Percentiles rank a stretch among this genome's conserved stretches.
These are phyloP conservation scores for Hirtodrosophila histrioides DNA, from an alignment of 2,888 invertebrate species.

Conservation along the genomic window DNA sequence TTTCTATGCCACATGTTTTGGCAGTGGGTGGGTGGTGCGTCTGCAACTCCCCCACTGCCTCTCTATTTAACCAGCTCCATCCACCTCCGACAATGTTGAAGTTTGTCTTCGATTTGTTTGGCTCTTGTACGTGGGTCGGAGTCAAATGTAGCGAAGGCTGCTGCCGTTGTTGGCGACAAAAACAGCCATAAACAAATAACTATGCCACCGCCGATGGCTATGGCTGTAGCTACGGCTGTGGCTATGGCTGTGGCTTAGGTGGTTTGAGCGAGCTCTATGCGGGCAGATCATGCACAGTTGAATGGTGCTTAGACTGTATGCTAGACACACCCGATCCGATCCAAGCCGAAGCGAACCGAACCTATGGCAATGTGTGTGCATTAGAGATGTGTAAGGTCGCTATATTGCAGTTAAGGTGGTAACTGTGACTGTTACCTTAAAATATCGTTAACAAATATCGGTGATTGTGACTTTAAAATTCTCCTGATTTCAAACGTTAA, in stretches of 20 bases:
- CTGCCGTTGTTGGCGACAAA: conserved; percentile 43
- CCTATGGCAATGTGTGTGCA: conserved; percentile 11
- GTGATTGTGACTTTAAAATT: too few relatives aligned
- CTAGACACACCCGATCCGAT: conserved; percentile 49
- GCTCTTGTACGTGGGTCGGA: conserved; percentile 69
- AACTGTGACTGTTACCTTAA: too few relatives aligned
- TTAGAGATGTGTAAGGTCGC: conserved; percentile 2
- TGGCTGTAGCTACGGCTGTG: conserved; percentile 15
- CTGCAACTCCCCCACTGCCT: conserved; percentile 3
- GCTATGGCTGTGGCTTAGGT: conserved; percentile 9
- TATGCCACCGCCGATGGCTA: conserved; percentile 61
- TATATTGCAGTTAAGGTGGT: neutral
- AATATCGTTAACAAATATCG: too few relatives aligned
- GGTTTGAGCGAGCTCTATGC: conserved; percentile 56
- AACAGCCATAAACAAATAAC: conserved; percentile 62
- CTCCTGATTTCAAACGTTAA: too few relatives aligned
- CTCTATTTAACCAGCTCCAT: conserved; percentile 6
- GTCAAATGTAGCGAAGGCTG: conserved; percentile 48
- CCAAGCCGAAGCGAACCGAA: conserved; percentile 10
- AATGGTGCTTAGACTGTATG: conserved; percentile 34
- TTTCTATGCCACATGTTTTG: conserved; percentile 10
- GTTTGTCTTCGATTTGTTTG: conserved; percentile 78
- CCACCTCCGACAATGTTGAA: conserved; percentile 55
- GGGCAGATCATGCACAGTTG: conserved; percentile 59
- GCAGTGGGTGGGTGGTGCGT: conserved; percentile 43